phyloP scores from a whole-genome alignment of 2,113 vertebrate genomes.

The Prietella phreatophila region DNA sequence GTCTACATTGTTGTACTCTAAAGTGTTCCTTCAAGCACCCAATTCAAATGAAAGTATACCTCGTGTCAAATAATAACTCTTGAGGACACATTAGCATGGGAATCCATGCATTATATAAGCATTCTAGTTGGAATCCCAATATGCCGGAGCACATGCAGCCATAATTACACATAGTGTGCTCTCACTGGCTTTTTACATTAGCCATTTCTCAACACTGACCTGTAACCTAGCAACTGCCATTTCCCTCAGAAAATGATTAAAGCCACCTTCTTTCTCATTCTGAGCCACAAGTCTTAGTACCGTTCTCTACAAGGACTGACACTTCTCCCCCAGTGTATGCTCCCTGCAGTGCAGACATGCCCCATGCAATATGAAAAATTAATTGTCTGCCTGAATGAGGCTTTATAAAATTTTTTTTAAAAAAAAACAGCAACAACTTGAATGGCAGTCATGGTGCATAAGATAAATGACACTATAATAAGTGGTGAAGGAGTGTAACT shows the following conservation, averaged over 20 bases:
- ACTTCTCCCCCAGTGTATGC: slow-evolving; percentile 40
- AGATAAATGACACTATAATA: neutral
- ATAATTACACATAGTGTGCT: slow-evolving; percentile 45
- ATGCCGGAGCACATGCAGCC: neutral
- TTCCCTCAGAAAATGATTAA: slow-evolving; percentile 65
- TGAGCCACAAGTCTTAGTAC: slow-evolving; percentile 61
- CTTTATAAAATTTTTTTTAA: slow-evolving; percentile 50
- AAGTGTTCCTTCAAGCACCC: neutral
- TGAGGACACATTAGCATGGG: neutral
- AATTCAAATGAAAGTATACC: neutral
- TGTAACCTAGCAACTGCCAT: slow-evolving; percentile 76
- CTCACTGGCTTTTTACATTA: slow-evolving; percentile 54
- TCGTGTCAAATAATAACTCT: neutral
- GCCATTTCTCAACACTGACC: slow-evolving; percentile 64
- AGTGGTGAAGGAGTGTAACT: slow-evolving; percentile 5
- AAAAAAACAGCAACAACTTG: slow-evolving; percentile 12
- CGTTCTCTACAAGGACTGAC: slow-evolving; percentile 49
- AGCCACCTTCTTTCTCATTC: slow-evolving; percentile 64
- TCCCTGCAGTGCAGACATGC: slow-evolving; percentile 47
- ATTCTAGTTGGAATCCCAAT: neutral
- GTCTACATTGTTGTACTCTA: neutral
- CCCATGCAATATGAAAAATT: slow-evolving; percentile 56
- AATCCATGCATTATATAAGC: slow-evolving; percentile 6
- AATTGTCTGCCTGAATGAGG: slow-evolving; percentile 44
- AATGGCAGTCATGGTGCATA: slow-evolving; percentile 3